Base-by-base conservation (phyloP, 2,888 invertebrate species). In the Acleris holmiana region DNA sequence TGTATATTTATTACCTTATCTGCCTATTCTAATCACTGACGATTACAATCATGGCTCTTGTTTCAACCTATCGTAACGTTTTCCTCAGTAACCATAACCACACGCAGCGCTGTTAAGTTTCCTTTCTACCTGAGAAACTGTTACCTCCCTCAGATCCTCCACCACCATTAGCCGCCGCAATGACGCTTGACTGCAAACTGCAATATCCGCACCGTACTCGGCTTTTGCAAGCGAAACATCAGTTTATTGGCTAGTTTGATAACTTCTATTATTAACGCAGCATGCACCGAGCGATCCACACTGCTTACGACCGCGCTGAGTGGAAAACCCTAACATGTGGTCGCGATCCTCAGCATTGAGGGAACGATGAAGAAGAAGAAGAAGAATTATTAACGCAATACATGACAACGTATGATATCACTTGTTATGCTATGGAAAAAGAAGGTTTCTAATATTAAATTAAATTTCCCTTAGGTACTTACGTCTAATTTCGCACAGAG, bases 161-260 rank as follows among this genome's bases (percentile, higher is more conserved):
- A 73, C 66, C 44, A 48, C 72, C 54, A 81, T 84, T 83, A 81
- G 49, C 68, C 64, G 69, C 73, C 68, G 76, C 77, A 82, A 77
- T 82, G 80, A 74, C 74, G 81, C 82, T 76, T 83, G 77, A 77
- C 65, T 78, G 82, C 79, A 84, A 82, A 77, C 65, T 78, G 82
- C 80, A 84, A 82, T 78, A 78, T 80, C 79, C 79, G 75, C 68
- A 44, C 44, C 35, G 51, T 29, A 49, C 54, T 66, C 55, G 59
- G 48, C 64, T 65, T 60, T 54, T 48, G 59, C 65, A 64, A 64
- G 58, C 53, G n/a, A 49, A 41, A 60, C 65, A 54, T 58, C 49
- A 49, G 44, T 49, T 54, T 60, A 59, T 49, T 44, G n/a, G 29
- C 54, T 29, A 58, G 55, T 62, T 67, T 49, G 40, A 59, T 53